Evolutionary conservation across 2,888 invertebrate genomes (phyloP).

Genomic region (Melitaea athalia): DNA sequence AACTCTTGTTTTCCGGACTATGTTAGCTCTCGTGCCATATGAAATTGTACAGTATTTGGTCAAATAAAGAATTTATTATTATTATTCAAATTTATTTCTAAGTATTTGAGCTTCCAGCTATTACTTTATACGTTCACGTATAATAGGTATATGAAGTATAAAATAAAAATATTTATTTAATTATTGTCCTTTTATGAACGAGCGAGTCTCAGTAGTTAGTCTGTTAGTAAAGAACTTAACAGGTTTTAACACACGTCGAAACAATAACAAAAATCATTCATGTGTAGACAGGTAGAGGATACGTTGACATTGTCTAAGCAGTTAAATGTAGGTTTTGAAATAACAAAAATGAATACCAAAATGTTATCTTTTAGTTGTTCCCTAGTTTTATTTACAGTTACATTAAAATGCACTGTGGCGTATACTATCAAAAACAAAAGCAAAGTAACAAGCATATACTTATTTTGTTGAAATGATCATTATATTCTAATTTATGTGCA

Average conservation of each 20-base stretch:
- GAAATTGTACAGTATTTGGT: too few relatives aligned
- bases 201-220: too few relatives aligned
- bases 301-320: neutral
- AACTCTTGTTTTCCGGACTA: too few relatives aligned
- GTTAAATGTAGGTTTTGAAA: neutral
- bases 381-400: neutral
- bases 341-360: neutral
- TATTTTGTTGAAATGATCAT: too few relatives aligned
- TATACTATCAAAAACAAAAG: neutral
- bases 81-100: too few relatives aligned
- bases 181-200: neutral
- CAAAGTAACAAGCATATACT: neutral
- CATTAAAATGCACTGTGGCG: neutral
- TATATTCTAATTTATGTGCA: too few relatives aligned
- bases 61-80: too few relatives aligned
- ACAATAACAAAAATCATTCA: neutral
- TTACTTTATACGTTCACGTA: too few relatives aligned
- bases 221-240: neutral
- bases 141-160: too few relatives aligned
- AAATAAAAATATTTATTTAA: too few relatives aligned
- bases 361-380: neutral
- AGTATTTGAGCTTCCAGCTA: too few relatives aligned
- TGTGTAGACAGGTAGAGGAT: neutral
- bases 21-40: too few relatives aligned
- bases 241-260: neutral